A percentile compares a stretch with the other conserved stretches of the same genome.
Evolutionary conservation across 2,797 vertebrate genomes (phyloP).

Genomic region (Lepus oiostolus): DNA sequence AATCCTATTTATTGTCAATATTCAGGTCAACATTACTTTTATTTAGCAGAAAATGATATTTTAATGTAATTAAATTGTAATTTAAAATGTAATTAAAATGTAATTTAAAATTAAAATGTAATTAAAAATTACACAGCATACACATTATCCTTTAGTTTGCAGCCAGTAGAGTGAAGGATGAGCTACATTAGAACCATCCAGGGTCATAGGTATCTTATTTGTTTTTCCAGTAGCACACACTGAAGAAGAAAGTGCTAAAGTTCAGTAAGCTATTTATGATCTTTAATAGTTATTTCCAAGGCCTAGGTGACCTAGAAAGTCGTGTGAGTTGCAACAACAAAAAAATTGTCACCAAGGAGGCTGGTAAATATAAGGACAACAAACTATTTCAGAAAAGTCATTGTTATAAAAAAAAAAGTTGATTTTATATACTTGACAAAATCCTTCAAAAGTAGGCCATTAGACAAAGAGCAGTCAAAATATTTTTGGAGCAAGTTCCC

Average conservation of each 20-base stretch:
- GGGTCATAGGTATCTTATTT: slow-evolving; percentile 4
- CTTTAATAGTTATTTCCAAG: slow-evolving; percentile 58
- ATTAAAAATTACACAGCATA: neutral
- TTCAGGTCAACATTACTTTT: neutral
- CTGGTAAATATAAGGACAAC: neutral
- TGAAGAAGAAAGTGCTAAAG: slow-evolving; percentile 16
- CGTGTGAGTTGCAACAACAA: slow-evolving; percentile 46
- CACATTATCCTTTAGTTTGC: neutral
- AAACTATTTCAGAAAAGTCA: slow-evolving; percentile 1
- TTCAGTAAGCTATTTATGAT: slow-evolving; percentile 53
- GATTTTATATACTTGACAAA: slow-evolving; percentile 25
- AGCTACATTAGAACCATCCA: neutral
- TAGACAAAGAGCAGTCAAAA: neutral
- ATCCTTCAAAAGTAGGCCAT: neutral
- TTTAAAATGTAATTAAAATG: no score
- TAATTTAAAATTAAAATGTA: neutral
- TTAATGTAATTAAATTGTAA: neutral
- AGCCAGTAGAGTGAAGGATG: neutral
- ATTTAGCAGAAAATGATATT: slow-evolving; percentile 17
- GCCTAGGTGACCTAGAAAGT: slow-evolving; percentile 59
- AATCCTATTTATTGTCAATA: slow-evolving; percentile 12
- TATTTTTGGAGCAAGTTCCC: neutral
- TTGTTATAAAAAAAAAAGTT: neutral
- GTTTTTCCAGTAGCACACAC: neutral
- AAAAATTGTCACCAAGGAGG: neutral